Evolutionary conservation across 2,797 vertebrate genomes (phyloP), one percentile per base, ranked within the genome.

Genomic region (Loriculus beryllinus): DNA sequence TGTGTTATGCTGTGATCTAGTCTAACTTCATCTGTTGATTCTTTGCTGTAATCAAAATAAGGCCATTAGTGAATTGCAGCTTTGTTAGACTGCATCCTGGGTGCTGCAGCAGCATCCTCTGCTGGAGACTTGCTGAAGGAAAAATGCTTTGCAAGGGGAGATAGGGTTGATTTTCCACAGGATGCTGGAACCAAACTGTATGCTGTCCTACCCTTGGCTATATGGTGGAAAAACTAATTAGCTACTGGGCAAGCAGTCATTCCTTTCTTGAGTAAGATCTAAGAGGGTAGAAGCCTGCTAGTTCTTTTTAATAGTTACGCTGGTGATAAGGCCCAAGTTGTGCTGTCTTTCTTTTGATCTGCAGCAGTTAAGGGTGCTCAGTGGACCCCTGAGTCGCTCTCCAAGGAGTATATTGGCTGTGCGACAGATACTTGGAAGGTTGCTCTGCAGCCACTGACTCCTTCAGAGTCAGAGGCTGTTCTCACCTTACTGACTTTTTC

Each of bases 31-130:
- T 14, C 29, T 90, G 39, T 54, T 72, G 70, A 51, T 70, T 57
- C 62, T 28, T 59, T 33, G 33, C 43, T 59, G 39, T 65, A 59
- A 68, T 5, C 29, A 64, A 70, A 92, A 47, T 47, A 49, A 1
- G 5, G 49, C 39, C 26, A 8, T 67, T 0, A 26, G 29, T 23
- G 69, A 62, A 54, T 10, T 56, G 56, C 45, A 56, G 35, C 40
- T 82, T 33, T 57, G 12, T 35, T 48, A 33, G 69, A 20, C 78
- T 71, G 67, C 28, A 23, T 69, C 47, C 60, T 70, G 75, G 25
- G 64, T 86, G 77, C 33, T 94, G 47, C 88, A 92, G 71, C 71
- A 93, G 93, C 92, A 95, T 76, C 94, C 80, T 88, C 91, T 96
- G 70, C 90, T 95, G 94, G 91, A 78, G 20, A 29, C 43, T 33